Conservation (phyloP, 1,140 invertebrate genomes). For the Zaprionus davidi region DNA sequence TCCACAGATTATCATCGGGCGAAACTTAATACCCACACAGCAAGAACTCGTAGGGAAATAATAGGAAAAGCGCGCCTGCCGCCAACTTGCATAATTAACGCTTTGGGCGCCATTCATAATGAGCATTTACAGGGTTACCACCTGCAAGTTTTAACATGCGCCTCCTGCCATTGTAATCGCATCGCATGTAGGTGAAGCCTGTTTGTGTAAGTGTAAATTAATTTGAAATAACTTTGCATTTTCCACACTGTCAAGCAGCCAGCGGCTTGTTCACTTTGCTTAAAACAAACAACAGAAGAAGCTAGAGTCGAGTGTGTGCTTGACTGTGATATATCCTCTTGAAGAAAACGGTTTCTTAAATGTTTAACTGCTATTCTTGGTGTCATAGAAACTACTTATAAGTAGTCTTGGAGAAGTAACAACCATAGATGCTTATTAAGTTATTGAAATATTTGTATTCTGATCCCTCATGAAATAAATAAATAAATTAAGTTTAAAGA, state of each 20-base stretch:
- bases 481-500: no score
- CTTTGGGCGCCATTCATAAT: slow-evolving; percentile 3
- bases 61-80: slow-evolving; percentile 10
- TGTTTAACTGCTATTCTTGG: no score
- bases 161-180: slow-evolving; percentile 18
- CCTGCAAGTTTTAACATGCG: slow-evolving; percentile 37
- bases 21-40: slow-evolving; percentile 38
- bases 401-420: no score
- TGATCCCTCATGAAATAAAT: no score
- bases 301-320: no score
- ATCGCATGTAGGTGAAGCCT: not conserved
- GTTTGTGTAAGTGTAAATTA: slow-evolving; percentile 17
- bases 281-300: no score
- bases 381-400: no score
- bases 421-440: no score
- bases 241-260: not conserved
- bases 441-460: no score
- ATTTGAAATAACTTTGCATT: slow-evolving; percentile 17
- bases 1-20: slow-evolving; percentile 30
- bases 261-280: not conserved
- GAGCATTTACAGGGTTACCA: slow-evolving; percentile 24
- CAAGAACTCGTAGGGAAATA: slow-evolving; percentile 1
- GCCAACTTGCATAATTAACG: slow-evolving; percentile 57
- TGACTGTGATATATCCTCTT: no score
- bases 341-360: no score